phyloP scores from a whole-genome alignment of 2,797 vertebrate species.

The Argya squamiceps region DNA sequence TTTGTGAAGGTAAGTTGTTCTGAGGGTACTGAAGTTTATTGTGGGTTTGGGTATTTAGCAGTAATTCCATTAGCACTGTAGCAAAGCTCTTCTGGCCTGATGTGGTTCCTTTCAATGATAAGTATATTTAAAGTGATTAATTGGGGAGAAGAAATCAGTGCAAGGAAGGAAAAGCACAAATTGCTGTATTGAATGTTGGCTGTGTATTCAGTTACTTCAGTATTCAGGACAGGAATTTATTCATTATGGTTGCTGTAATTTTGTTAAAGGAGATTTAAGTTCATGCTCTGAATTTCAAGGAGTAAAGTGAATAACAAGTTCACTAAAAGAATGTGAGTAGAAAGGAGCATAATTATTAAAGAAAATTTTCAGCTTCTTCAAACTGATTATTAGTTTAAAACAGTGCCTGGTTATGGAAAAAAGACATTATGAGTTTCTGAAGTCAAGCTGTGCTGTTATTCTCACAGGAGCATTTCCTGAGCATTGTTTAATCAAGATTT shows the following conservation, averaged over 20 bases:
- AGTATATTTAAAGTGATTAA: neutral
- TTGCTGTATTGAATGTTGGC: neutral
- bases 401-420: neutral
- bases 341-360: neutral
- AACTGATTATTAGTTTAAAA: neutral
- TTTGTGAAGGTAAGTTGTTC: constrained; percentile 86
- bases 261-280: neutral
- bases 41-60: neutral
- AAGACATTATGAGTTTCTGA: neutral
- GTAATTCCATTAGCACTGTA: neutral
- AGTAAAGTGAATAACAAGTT: neutral
- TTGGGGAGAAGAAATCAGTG: neutral
- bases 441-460: neutral
- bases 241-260: neutral
- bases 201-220: neutral
- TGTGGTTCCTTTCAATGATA: neutral
- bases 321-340: neutral
- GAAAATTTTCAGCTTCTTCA: neutral
- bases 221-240: neutral
- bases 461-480: neutral
- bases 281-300: neutral
- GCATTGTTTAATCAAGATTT: neutral
- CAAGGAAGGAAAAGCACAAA: neutral
- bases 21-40: neutral
- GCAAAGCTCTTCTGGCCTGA: neutral